Evolutionary conservation across 2,797 vertebrate genomes (phyloP), one percentile per base, ranked within the genome.

Genomic region (Fistularia tabacaria): DNA sequence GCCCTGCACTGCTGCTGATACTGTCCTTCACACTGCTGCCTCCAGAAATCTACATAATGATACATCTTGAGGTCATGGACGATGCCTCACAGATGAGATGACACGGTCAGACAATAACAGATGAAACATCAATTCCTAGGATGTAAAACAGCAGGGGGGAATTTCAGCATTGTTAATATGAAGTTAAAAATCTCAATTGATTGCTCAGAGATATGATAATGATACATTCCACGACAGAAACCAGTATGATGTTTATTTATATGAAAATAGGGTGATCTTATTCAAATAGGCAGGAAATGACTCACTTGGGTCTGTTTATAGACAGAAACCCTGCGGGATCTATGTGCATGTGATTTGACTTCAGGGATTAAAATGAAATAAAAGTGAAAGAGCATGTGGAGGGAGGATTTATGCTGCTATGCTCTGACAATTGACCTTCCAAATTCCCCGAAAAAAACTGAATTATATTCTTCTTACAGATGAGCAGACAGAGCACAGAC

Each of bases 31-130:
- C 36, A 43, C 48, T 46, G 14, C 51, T 47, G 45, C 58, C 36
- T 66, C 63, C 62, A 70, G 66, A 57, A 64, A 71, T 73, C 51
- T 62, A 38, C 50, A 61, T 54, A 65, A 64, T 54, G 59, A 64
- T 57, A 61, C 60, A 45, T 54, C 38, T 1, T 36, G 58, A 25
- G 50, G 15, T 58, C 55, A 53, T 59, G 59, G 42, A 64, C 50
- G 36, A 64, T 56, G 56, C 71, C 60, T 53, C 46, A 10, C 41
- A 61, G 57, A 76, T 38, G 52, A 61, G 50, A 45, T 68, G 62
- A 65, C 49, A 52, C 46, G 59, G 57, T 46, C 59, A 53, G 71
- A 77, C 54, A 61, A 42, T 54, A 68, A 69, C 64, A 46, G 52
- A 58, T 71, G 36, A 53, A 52, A 64, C 60, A 37, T 73, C 48